These are phyloP conservation scores for Muntiacus reevesi DNA, from an alignment of 2,113 vertebrate species.

Conservation along the genomic window DNA sequence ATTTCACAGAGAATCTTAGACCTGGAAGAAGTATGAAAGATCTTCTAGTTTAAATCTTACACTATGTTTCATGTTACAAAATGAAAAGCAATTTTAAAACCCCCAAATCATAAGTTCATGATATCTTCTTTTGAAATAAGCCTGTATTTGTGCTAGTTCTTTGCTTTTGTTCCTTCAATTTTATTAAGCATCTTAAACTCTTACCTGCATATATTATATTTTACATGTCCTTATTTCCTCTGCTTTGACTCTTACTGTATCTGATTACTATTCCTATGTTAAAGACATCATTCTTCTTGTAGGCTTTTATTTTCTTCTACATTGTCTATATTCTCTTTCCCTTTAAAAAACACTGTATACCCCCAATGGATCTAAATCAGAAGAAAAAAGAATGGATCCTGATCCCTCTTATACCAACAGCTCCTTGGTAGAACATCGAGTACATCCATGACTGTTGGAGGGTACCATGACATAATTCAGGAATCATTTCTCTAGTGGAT, in stretches of 20 bases:
- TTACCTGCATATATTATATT: background rate
- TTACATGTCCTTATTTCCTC: background rate
- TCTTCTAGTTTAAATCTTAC: background rate
- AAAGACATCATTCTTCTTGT: background rate
- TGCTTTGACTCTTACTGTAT: background rate
- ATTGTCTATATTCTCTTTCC: background rate
- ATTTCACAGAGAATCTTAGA: background rate
- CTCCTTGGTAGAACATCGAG: background rate
- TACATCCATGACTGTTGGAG: background rate
- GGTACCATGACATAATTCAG: background rate
- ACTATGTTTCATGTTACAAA: background rate
- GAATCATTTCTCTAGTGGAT: background rate
- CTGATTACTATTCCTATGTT: background rate
- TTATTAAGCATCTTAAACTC: background rate
- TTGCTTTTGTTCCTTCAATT: background rate
- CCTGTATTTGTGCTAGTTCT: background rate
- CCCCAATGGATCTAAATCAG: background rate
- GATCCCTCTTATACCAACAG: background rate
- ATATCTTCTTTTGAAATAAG: conserved; percentile 7
- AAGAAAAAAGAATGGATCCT: background rate
- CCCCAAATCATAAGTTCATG: background rate
- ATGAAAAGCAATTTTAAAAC: background rate
- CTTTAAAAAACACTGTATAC: background rate
- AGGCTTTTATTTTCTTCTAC: background rate
- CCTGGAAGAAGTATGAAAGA: background rate